Base-by-base conservation (phyloP, 2,888 invertebrate species). In the Xylota segnis region DNA sequence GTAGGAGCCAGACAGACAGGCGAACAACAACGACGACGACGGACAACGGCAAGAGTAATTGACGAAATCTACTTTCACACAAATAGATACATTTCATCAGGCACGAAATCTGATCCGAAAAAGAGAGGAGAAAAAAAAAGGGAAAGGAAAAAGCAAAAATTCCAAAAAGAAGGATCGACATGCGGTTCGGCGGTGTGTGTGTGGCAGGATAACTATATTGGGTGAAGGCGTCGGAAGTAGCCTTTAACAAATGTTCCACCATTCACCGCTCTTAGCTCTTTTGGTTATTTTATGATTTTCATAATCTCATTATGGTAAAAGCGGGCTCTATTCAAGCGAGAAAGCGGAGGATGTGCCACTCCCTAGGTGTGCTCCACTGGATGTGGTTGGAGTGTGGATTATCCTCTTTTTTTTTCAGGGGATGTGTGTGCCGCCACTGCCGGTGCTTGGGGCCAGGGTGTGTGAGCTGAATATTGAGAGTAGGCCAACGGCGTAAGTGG, bases 281-380 rank as follows among this genome's bases (percentile, higher is more conserved):
- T 65, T 71, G 32, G 47, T 47, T 71, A 79, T 71, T 71, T 79
- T 79, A 79, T 79, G 63, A 79, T 79, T 71, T 65, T 71, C 71
- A 63, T 79, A 79, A 79, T 79, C 71, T 71, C 56, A 65, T 79
- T 79, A 71, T 72, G 58, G 58, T 65, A 65, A 79, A 78, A 63
- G 78, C 56, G 23, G 58, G 40, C 65, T 43, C 78, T 65, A 79
- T 63, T 58, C 18, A 71, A 70, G 61, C 52, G 77, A 34, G 37
- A 37, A 54, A 45, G 9, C 45, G 52, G 40, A 45, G 52, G 43
- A 63, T 43, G 54, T 29, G 27, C 54, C 32, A 14, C 29, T 9
- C 27, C 14, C 56, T 7, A 0, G 27, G 27, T 12, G 9, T 50
- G 23, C 5, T n/a, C 5, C 0, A 4, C n/a, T 50, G 45, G 45